Conservation (phyloP, 2,888 invertebrate genomes). For the Biston betularia region DNA sequence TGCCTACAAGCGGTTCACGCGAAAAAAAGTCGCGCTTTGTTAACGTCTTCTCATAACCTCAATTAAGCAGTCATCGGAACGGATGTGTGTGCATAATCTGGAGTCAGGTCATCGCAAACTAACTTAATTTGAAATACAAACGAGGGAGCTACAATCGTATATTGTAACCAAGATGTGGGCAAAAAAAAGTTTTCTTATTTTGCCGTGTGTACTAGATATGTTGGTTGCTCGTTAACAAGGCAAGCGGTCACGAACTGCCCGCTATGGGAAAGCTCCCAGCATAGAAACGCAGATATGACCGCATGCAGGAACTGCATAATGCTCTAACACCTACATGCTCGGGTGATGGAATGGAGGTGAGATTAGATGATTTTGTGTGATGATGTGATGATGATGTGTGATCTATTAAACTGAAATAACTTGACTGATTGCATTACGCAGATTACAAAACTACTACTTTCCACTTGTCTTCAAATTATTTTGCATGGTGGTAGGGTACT, state of each 20-base stretch:
- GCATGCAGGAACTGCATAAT: conserved; percentile 61
- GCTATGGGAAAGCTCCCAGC: conserved; percentile 84
- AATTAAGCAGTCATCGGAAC: conserved; percentile 82
- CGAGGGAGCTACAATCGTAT: not conserved
- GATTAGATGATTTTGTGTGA: not conserved
- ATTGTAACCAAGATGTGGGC: not conserved
- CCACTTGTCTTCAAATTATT: no score
- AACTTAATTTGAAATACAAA: not conserved
- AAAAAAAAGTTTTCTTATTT: not conserved
- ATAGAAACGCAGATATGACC: conserved; percentile 78
- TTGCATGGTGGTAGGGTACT: no score
- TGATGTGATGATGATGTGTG: no score
- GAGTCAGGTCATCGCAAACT: conserved; percentile 70
- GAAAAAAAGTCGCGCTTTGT: conserved; percentile 46
- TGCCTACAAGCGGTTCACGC: conserved; percentile 40
- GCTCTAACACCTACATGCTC: conserved; percentile 48
- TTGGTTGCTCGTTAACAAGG: conserved; percentile 65
- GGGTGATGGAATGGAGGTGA: not conserved
- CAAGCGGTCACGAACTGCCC: conserved; percentile 83
- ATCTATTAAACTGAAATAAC: no score
- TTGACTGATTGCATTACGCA: no score
- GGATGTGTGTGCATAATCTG: conserved; percentile 84
- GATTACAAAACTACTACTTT: no score
- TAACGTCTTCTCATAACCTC: conserved; percentile 50
- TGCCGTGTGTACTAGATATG: not conserved